Base-by-base conservation (phyloP, 2,797 vertebrate genomes). In the Varecia variegata region DNA sequence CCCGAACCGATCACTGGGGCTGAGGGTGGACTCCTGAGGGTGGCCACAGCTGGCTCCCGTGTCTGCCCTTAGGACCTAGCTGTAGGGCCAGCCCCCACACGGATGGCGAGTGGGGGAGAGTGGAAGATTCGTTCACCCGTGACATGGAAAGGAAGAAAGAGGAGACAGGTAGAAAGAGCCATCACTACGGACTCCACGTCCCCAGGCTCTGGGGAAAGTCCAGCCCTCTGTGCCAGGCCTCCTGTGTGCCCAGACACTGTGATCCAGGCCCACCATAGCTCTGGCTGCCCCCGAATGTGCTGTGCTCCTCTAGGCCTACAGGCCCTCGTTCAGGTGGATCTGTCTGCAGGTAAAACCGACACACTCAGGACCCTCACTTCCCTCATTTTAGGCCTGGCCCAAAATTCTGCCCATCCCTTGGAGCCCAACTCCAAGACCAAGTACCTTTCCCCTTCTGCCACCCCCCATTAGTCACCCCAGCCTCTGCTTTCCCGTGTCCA, bases 401-500 rank as follows among this genome's bases (percentile, higher is more conserved):
- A 23, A 60, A 56, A 2, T 2, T 27, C 23, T 18, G 9, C 21
- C 62, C 30, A 17, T 45, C 21, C 40, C 47, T 9, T 27, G 58
- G 68, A 73, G 8, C 27, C 27, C 4, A 35, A 27, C 74, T 65
- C n/a, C 15, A 20, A 76, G 0, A 62, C 1, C 18, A 8, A 47
- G 32, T 4, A 27, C 0, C 21, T 12, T 71, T 70, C 54, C 8
- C n/a, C 21, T 43, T 3, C 27, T 18, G 18, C 9, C 2, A 30
- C 0, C 5, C 45, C 13, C 12, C 0, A 2, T 1, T 0, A 32
- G 17, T 40, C 74, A 45, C 40, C 52, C 12, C 13, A 18, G 0
- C 6, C 7, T 54, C 13, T 25, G 43, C 15, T 23, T 82, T 52
- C 27, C 17, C 7, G 0, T 14, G 35, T 23, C 87, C 8, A 23